Conservation (phyloP, 2,888 invertebrate genomes). For the Seladonia tumulorum region DNA sequence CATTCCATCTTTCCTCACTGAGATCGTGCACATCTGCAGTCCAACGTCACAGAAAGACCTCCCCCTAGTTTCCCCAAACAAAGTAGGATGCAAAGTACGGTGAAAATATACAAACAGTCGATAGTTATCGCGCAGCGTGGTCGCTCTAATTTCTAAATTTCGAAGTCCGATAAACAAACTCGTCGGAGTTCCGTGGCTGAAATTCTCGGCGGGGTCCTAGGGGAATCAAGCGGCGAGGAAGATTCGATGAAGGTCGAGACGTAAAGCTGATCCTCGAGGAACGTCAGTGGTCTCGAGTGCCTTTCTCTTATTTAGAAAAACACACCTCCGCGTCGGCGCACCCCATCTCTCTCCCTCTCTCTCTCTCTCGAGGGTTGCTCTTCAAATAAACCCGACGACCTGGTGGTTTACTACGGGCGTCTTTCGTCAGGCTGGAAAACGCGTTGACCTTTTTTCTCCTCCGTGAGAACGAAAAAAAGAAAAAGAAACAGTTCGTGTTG, state of each 20-base stretch:
- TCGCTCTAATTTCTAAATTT: background rate
- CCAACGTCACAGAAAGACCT: background rate
- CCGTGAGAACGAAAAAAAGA: background rate
- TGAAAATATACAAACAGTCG: background rate
- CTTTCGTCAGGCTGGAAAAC: constrained; percentile 50
- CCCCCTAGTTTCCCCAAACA: background rate
- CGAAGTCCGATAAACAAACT: background rate
- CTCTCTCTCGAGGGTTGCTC: constrained; percentile 42
- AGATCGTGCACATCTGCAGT: background rate
- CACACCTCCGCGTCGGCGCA: constrained; percentile 43
- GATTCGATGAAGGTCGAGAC: constrained; percentile 13
- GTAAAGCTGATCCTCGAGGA: constrained; percentile 29
- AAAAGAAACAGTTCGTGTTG: constrained; percentile 10
- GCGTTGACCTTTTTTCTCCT: constrained; percentile 18
- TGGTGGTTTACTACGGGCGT: constrained; percentile 46
- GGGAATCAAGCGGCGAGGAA: background rate
- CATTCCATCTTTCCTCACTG: background rate
- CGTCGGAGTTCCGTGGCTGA: background rate
- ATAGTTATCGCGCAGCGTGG: background rate
- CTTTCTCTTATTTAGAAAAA: constrained; percentile 65
- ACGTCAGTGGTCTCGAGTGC: constrained; percentile 37
- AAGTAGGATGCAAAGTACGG: background rate
- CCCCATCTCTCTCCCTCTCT: constrained; percentile 21
- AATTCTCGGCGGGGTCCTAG: background rate
- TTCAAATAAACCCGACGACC: constrained; percentile 67